phyloP scores from a whole-genome alignment of 2,113 vertebrate species.

The Colinus virginianus region DNA sequence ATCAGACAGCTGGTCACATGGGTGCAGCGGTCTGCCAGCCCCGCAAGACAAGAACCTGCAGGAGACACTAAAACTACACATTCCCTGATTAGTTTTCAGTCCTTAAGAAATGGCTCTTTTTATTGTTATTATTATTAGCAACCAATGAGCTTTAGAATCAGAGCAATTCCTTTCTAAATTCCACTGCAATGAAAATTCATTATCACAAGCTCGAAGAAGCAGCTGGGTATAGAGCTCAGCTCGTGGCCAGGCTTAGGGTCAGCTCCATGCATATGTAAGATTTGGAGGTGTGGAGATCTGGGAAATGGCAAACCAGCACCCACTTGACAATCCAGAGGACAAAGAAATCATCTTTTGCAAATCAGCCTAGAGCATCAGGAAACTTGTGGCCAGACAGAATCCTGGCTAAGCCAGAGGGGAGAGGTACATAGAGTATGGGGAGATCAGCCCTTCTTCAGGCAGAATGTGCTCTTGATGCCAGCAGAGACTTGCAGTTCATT shows the following conservation, averaged over 20 bases:
- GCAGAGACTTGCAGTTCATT: neutral
- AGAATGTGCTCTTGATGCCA: neutral
- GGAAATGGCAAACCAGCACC: neutral
- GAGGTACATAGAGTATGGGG: neutral
- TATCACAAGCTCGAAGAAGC: slow-evolving; percentile 10
- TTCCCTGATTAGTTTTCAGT: slow-evolving; percentile 53
- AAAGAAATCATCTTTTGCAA: neutral
- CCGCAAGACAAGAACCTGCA: slow-evolving; percentile 62
- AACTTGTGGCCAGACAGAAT: neutral
- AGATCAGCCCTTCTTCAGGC: rapidly evolving
- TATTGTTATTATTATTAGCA: slow-evolving; percentile 52
- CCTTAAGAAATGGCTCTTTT: slow-evolving; percentile 51
- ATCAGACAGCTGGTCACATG: slow-evolving; percentile 52
- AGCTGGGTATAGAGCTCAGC: slow-evolving; percentile 12
- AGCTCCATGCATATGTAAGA: neutral
- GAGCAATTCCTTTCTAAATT: slow-evolving; percentile 59
- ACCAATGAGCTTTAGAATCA: slow-evolving; percentile 47
- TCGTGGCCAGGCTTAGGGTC: neutral
- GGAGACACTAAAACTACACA: slow-evolving; percentile 17
- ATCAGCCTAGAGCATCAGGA: neutral
- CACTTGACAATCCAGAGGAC: neutral
- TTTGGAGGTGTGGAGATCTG: neutral
- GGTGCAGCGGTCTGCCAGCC: neutral
- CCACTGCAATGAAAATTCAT: slow-evolving; percentile 8
- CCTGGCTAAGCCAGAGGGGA: neutral